These are phyloP conservation scores for Cirrhinus mrigala DNA, from an alignment of 2,797 vertebrate species.

Conservation along the genomic window DNA sequence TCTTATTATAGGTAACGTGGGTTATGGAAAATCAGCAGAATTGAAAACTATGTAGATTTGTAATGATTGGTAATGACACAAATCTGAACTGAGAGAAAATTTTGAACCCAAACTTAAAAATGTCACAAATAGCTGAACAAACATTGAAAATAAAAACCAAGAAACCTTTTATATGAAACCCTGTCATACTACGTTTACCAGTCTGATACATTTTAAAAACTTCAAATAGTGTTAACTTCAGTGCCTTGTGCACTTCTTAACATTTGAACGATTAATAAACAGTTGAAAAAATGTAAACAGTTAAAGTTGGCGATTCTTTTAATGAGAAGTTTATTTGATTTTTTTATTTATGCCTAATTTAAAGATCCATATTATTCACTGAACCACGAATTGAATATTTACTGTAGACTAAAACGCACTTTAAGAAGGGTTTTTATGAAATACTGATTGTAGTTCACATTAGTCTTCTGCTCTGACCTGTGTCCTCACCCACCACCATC, in stretches of 20 bases:
- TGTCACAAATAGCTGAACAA: background rate
- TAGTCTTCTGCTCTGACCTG: constrained; percentile 47
- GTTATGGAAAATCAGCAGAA: background rate
- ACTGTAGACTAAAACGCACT: background rate
- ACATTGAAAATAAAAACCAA: background rate
- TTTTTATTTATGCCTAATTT: background rate
- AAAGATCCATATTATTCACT: background rate
- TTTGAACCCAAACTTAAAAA: background rate
- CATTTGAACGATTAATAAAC: background rate
- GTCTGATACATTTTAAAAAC: background rate
- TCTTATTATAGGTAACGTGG: background rate
- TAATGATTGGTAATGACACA: background rate
- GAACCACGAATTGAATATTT: background rate
- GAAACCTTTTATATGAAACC: background rate
- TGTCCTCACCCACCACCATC: constrained; percentile 58
- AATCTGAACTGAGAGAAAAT: background rate
- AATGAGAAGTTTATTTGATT: background rate
- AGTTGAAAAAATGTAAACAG: background rate
- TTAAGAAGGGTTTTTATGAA: background rate
- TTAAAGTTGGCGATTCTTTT: background rate
- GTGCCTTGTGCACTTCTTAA: background rate
- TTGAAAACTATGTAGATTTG: background rate
- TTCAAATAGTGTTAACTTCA: background rate
- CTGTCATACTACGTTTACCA: background rate
- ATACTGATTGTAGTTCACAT: background rate